phyloP scores from a whole-genome alignment of 1,140 invertebrate genomes.

The Dolichoris vasculosae region DNA sequence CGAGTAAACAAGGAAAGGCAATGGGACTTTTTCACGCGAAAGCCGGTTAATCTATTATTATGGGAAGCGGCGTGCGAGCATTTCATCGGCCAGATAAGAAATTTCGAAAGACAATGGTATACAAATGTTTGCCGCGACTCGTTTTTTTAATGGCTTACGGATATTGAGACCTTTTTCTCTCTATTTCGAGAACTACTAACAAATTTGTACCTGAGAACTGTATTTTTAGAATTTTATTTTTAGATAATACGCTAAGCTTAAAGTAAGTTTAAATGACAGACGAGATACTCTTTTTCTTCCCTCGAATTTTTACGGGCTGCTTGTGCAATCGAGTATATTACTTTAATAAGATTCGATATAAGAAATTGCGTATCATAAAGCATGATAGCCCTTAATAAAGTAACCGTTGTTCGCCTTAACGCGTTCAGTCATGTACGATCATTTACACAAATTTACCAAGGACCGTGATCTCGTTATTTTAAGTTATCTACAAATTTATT shows the following conservation, averaged over 20 bases:
- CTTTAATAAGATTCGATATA: background rate
- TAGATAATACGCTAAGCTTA: background rate
- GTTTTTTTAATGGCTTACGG: conserved; percentile 19
- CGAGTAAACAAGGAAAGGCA: background rate
- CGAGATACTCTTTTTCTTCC: background rate
- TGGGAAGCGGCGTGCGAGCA: background rate
- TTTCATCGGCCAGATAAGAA: conserved; percentile 6
- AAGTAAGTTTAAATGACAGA: background rate
- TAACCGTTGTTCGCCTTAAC: background rate
- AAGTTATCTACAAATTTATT: background rate
- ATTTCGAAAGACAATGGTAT: conserved; percentile 2
- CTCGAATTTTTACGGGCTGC: background rate
- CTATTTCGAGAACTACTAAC: background rate
- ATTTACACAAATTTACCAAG: background rate
- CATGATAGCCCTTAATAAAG: background rate
- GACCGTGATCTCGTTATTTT: background rate
- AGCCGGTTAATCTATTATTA: conserved; percentile 20
- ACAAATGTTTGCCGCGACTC: conserved; percentile 30
- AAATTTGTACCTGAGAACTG: background rate
- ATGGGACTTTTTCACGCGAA: background rate
- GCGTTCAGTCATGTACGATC: background rate
- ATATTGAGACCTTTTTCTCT: background rate
- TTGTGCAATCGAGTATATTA: background rate
- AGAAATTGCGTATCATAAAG: background rate
- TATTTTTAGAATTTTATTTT: background rate